A percentile compares a stretch with the other conserved stretches of the same genome.
These are phyloP conservation scores for Eristalis intricaria DNA, from an alignment of 2,888 invertebrate species.

Conservation along the genomic window DNA sequence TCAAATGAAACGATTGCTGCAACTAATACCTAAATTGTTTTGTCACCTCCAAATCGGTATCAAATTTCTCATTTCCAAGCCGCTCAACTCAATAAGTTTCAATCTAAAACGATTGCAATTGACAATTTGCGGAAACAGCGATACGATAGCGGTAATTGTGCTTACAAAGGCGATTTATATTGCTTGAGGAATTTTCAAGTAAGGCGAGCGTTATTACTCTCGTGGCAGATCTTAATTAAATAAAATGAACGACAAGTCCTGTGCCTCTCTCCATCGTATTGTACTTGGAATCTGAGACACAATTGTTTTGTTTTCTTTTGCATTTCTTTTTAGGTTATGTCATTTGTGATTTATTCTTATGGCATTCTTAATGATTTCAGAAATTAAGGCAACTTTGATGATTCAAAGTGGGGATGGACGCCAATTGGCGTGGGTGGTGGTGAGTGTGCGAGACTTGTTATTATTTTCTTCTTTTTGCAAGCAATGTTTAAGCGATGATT, in stretches of 20 bases:
- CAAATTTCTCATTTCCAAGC: not conserved
- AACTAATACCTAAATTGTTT: not conserved
- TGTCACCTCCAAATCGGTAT: not conserved
- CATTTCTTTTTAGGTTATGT: not conserved
- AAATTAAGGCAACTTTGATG: not conserved
- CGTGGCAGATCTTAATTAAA: slow-evolving; percentile 25
- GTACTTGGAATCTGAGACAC: not conserved
- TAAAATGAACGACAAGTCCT: slow-evolving; percentile 11
- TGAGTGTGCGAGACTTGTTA: not conserved
- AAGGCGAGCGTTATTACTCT: slow-evolving; percentile 17
- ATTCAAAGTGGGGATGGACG: not conserved
- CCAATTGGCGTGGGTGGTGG: not conserved
- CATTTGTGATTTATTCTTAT: not conserved
- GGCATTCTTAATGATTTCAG: not conserved
- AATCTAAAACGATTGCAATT: not conserved
- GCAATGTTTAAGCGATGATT: not conserved
- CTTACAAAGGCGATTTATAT: slow-evolving; percentile 1
- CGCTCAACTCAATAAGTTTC: not conserved
- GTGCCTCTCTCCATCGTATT: not conserved
- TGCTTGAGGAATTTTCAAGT: slow-evolving; percentile 29
- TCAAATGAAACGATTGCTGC: not conserved
- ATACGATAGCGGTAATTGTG: slow-evolving; percentile 14
- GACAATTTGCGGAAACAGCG: not conserved
- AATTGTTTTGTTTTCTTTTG: slow-evolving; percentile 6
- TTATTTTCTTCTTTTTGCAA: too few species aligned